These are phyloP conservation scores for Tachycineta bicolor DNA, from an alignment of 2,113 vertebrate species.

Conservation along the genomic window DNA sequence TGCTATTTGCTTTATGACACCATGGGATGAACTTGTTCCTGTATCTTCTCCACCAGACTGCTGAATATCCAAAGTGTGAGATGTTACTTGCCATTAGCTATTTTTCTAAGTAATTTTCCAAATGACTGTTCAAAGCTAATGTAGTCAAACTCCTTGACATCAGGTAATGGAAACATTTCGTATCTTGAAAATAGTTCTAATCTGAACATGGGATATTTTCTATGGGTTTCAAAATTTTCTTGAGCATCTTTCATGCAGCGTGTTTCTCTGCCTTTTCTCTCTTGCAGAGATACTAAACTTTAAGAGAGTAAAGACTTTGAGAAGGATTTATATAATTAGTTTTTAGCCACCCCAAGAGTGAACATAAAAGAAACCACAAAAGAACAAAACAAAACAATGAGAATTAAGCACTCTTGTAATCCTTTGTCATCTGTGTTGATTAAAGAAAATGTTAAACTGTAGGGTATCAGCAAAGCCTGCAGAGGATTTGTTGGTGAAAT, in stretches of 20 bases:
- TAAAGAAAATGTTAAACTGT: conserved; percentile 32
- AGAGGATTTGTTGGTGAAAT: background rate
- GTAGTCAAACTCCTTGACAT: background rate
- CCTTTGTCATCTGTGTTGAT: conserved; percentile 29
- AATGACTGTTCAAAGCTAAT: background rate
- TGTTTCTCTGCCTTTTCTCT: background rate
- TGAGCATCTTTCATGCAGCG: background rate
- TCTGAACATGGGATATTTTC: background rate
- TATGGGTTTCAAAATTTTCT: background rate
- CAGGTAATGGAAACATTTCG: background rate
- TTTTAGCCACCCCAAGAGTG: background rate
- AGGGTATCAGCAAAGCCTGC: background rate
- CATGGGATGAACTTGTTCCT: background rate
- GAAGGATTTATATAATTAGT: conserved; percentile 27
- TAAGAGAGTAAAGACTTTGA: conserved; percentile 1
- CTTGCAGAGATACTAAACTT: background rate
- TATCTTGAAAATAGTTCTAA: background rate
- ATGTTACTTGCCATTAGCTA: background rate
- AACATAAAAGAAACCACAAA: conserved; percentile 46
- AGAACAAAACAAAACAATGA: background rate
- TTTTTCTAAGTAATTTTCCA: background rate
- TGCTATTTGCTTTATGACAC: background rate
- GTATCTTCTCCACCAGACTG: background rate
- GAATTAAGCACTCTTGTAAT: background rate
- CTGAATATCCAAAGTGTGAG: background rate